Percentiles rank a stretch among this genome's conserved stretches.
These are phyloP conservation scores for Volucella zonaria DNA, from an alignment of 2,888 invertebrate species.

Conservation along the genomic window DNA sequence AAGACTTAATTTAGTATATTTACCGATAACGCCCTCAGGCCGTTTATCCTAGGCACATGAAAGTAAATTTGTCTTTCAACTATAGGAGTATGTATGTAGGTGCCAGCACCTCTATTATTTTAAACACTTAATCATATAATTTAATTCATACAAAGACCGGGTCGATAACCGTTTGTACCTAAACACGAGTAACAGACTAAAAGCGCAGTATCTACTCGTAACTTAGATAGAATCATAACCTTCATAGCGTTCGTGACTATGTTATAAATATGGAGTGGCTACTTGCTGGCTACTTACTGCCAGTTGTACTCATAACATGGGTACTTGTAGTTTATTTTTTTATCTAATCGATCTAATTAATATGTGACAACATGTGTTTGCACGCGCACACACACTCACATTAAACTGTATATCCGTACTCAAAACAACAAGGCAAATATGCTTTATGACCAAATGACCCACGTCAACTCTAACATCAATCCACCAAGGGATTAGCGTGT, in stretches of 20 bases:
- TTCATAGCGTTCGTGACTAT: conserved; percentile 60
- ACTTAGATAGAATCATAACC: conserved; percentile 40
- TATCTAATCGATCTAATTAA: conserved; percentile 67
- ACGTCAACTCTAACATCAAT: conserved; percentile 56
- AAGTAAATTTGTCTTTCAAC: too few species aligned
- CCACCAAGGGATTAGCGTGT: conserved; percentile 70
- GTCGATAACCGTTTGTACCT: conserved; percentile 13
- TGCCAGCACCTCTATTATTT: too few species aligned
- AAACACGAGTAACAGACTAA: too few species aligned
- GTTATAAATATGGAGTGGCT: conserved; percentile 30
- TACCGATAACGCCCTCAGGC: too few species aligned
- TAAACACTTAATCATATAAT: too few species aligned
- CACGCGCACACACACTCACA: conserved; percentile 42
- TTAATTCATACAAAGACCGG: background rate
- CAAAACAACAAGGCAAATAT: conserved; percentile 39
- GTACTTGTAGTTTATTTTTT: conserved; percentile 33
- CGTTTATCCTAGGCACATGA: too few species aligned
- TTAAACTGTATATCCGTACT: too few species aligned
- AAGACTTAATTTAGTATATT: too few species aligned
- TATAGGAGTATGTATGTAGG: too few species aligned
- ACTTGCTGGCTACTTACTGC: background rate
- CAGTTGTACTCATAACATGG: conserved; percentile 1
- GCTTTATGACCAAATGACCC: conserved; percentile 53
- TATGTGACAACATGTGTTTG: conserved; percentile 68
- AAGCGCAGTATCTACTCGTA: too few species aligned